These are phyloP conservation scores for Lottia gigantea DNA, from an alignment of 2,888 invertebrate species.

Conservation along the genomic window DNA sequence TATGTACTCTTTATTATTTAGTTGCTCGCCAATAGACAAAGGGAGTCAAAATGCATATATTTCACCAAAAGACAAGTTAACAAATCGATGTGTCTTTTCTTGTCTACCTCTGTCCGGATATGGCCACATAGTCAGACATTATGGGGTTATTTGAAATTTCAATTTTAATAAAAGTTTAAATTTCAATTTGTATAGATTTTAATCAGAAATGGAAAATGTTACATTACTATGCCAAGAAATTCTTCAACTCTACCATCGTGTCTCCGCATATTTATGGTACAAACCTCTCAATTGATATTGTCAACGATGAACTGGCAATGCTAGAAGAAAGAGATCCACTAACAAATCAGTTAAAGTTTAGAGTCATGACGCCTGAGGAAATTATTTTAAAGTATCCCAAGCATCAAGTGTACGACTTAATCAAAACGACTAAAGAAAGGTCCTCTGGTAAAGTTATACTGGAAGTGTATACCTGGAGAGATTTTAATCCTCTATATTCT, in stretches of 20 bases:
- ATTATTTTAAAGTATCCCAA: neutral
- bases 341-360: conserved; percentile 9
- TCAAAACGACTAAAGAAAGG: neutral
- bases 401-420: neutral
- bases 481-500: conserved; percentile 39
- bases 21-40: too few relatives aligned
- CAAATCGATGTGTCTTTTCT: too few relatives aligned
- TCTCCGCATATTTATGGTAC: conserved; percentile 60
- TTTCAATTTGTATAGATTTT: conserved; percentile 75
- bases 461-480: conserved; percentile 48
- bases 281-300: conserved; percentile 47
- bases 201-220: conserved; percentile 86
- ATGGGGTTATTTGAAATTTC: neutral
- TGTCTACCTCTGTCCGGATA: neutral
- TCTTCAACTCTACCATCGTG: conserved; percentile 77
- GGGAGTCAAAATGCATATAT: too few relatives aligned
- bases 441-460: conserved; percentile 22
- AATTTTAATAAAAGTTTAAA: neutral
- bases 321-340: conserved; percentile 36
- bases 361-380: neutral
- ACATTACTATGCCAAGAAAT: conserved; percentile 88
- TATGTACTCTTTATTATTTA: too few relatives aligned
- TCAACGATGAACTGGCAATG: conserved; percentile 46
- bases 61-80: too few relatives aligned
- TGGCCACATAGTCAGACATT: neutral